These are phyloP conservation scores for Sakesphorus luctuosus DNA, from an alignment of 2,113 vertebrate genomes.

Conservation along the genomic window DNA sequence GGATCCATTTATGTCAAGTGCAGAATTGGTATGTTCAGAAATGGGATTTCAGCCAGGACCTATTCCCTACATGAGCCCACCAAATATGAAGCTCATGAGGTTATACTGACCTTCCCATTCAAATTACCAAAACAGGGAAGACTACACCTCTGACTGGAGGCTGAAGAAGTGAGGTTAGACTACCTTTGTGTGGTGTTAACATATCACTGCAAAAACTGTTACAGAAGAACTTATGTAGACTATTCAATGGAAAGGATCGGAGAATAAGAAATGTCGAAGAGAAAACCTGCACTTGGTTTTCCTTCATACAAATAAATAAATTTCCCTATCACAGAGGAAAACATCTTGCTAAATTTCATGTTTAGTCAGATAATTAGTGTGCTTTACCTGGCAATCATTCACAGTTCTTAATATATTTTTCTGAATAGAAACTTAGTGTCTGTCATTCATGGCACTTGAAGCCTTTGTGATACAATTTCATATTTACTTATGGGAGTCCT, in stretches of 20 bases:
- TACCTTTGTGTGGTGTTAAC: neutral
- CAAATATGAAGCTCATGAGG: neutral
- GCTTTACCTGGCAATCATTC: neutral
- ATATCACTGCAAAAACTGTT: neutral
- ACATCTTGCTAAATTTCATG: neutral
- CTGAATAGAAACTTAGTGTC: neutral
- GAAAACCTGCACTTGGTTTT: neutral
- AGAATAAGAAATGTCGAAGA: neutral
- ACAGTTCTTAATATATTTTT: neutral
- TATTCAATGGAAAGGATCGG: neutral
- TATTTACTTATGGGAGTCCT: neutral
- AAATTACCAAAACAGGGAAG: neutral
- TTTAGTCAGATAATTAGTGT: neutral
- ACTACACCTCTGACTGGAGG: neutral
- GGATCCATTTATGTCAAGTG: neutral
- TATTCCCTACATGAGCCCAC: neutral
- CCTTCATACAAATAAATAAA: neutral
- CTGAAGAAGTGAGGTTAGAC: neutral
- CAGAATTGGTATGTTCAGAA: neutral
- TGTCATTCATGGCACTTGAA: neutral
- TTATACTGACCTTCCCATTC: neutral
- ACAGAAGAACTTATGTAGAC: neutral
- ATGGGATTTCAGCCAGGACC: neutral
- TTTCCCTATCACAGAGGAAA: neutral
- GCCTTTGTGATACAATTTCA: neutral